phyloP scores from a whole-genome alignment of 2,888 invertebrate genomes.

The Eudasyphora cyanicolor region DNA sequence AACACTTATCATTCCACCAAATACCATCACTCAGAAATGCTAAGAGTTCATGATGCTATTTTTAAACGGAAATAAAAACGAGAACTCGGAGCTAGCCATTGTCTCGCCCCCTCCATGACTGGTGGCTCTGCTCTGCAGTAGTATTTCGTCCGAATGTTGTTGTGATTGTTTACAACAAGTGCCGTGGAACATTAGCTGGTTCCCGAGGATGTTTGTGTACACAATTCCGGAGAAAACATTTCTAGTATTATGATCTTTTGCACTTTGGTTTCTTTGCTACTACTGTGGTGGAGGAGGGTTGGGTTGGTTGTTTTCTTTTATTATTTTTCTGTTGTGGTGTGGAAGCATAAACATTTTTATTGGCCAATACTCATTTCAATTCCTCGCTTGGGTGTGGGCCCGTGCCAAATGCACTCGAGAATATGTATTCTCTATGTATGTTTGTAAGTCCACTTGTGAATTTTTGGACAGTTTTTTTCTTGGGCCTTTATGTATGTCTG shows the following conservation, averaged over 20 bases:
- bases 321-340: too few species aligned
- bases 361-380: background rate
- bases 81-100: conserved; percentile 45
- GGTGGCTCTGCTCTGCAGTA: too few species aligned
- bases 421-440: background rate
- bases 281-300: conserved; percentile 8
- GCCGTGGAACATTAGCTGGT: conserved; percentile 17
- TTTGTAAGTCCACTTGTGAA: background rate
- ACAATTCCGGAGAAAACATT: conserved; percentile 27
- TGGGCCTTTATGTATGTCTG: background rate
- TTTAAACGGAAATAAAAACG: conserved; percentile 62
- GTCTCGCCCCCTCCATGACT: background rate
- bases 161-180: conserved; percentile 59
- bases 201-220: conserved; percentile 49
- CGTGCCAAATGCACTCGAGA: background rate
- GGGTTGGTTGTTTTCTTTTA: too few species aligned
- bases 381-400: background rate
- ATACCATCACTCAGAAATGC: conserved; percentile 40
- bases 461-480: background rate
- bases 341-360: conserved; percentile 18
- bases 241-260: conserved; percentile 38
- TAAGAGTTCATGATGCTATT: conserved; percentile 61
- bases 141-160: conserved; percentile 48
- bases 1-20: conserved; percentile 53
- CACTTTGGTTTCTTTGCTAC: conserved; percentile 29